Base-by-base conservation (phyloP, 2,888 invertebrate genomes). In the Aleiodes leptofemur region DNA sequence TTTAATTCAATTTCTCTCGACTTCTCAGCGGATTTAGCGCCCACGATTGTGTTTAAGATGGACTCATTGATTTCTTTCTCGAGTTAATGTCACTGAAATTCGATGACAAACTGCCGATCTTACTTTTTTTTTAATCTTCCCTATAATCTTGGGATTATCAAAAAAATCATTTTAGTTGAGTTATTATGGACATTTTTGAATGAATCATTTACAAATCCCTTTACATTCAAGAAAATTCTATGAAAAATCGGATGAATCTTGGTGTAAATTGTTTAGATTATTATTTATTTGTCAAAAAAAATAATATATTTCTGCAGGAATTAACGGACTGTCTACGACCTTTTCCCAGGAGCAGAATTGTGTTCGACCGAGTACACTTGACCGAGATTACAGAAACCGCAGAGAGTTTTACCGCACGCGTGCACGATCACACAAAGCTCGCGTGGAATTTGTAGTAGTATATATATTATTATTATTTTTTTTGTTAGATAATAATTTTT, bases 351-450 rank as follows among this genome's bases (percentile, higher is more conserved):
- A 16, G 16, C 53, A 53, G 14, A 3, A 53, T 16, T 14, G 53
- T 51, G 64, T 16, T 74, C 75, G 71, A 74, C 70, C 70, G 61
- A 76, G 72, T 73, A 74, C 76, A 77, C 78, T 79, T 80, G 78
- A 78, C 79, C 79, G 75, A 76, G 73, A 77, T 78, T 76, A 66
- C 51, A 74, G 23, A 76, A 73, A 73, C 69, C 77, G 78, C 72
- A 76, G 72, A 69, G 74, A n/a, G n/a, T n/a, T 59, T 56, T 48
- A 61, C 69, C 59, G 74, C 69, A 48, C 56, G 64, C 16, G 23
- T 23, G 61, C 50, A 56, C 61, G 73, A 80, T 74, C 76, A 76
- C n/a, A n/a, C n/a, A n/a, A n/a, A n/a, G 23, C 34, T 59, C 59
- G 23, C 23, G 1, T 56, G 53, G 70, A 66, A 74, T 70, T 66